Base-by-base conservation (phyloP, 2,797 vertebrate genomes). In the Tinamus major region DNA sequence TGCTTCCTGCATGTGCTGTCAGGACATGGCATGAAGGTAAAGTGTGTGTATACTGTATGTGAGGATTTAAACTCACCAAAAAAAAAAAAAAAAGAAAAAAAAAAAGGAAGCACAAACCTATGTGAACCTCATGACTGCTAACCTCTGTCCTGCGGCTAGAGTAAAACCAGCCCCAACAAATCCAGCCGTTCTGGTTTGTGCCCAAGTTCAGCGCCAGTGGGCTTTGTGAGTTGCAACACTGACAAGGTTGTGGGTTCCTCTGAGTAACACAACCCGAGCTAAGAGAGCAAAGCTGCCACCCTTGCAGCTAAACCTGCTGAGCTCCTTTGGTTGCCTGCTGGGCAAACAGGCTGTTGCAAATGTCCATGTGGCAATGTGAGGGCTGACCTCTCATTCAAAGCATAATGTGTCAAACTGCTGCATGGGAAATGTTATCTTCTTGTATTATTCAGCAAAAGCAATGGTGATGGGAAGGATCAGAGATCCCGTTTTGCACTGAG, bases 281-380 rank as follows among this genome's bases (percentile, higher is more conserved):
- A 18, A 58, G 93, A 65, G 77, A 91, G 26, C 87, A 84, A 58
- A 61, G 59, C 41, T 55, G n/a, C 23, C 46, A 15, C 51, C 64
- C 82, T 74, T 29, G 74, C 56, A 35, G 79, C 53, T 68, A 62
- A 89, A 88, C 92, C 85, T 88, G 94, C 44, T 62, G 39, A 78
- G 41, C 75, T 69, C 49, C 64, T 64, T 88, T 46, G 58, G 19
- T n/a, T 44, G 19, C 39, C 13, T 41, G 11, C 37, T 41, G 39
- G 49, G 4, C 65, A 92, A 94, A 84, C 84, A 81, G 71, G 59
- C 59, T 84, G 59, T 63, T 2, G 3, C 19, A 41, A 85, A 0
- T 23, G 31, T 65, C 87, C 58, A 55, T 1, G 6, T 56, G 69
- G 49, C 85, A 29, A 21, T 0, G 4, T 0, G 39, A 78, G 46